These are phyloP conservation scores for Sebastes goodei DNA, from an alignment of 2,797 vertebrate genomes.

Conservation along the genomic window DNA sequence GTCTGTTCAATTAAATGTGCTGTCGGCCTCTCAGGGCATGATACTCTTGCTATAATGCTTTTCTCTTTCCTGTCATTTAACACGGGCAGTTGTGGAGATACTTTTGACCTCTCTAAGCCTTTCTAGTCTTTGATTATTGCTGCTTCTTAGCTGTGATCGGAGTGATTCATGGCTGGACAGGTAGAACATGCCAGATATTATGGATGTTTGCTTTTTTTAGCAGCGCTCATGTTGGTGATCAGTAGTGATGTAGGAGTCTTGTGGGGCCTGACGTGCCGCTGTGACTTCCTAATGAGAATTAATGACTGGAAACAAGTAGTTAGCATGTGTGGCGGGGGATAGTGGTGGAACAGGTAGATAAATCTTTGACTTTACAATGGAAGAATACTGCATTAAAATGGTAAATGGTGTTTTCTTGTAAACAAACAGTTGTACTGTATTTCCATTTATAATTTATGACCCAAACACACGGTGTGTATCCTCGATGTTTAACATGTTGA, in stretches of 20 bases:
- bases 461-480: not conserved
- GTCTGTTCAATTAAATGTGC: conserved; percentile 32
- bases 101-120: not conserved
- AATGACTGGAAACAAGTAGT: not conserved
- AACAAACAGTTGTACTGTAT: not conserved
- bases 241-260: not conserved
- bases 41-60: not conserved
- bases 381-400: not conserved
- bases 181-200: not conserved
- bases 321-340: not conserved
- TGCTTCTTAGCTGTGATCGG: not conserved
- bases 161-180: not conserved
- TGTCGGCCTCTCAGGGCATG: conserved; percentile 12
- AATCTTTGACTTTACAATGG: not conserved
- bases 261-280: not conserved
- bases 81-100: no score
- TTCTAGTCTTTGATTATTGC: not conserved
- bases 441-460: not conserved
- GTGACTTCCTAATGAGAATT: not conserved
- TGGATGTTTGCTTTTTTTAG: not conserved
- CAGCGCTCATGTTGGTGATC: not conserved
- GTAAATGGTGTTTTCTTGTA: not conserved
- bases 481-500: not conserved
- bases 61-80: not conserved
- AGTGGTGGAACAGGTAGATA: not conserved